Evolutionary conservation across 1,140 invertebrate species (phyloP).

Genomic region (Periplaneta americana): DNA sequence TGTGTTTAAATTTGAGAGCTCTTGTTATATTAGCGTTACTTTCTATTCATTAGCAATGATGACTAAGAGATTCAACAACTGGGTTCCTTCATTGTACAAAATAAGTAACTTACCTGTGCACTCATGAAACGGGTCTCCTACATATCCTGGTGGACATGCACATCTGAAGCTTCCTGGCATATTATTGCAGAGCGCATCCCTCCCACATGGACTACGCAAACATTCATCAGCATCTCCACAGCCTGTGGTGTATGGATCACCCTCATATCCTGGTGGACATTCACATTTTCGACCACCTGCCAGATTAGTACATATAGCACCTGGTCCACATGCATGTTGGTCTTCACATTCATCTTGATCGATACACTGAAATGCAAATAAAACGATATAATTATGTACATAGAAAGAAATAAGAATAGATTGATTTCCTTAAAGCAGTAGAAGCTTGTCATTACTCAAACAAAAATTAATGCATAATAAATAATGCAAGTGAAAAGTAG

Average conservation of each 20-base stretch:
- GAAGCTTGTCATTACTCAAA: not conserved
- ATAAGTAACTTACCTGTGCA: conserved; percentile 56
- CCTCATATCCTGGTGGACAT: conserved; percentile 74
- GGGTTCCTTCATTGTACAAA: not conserved
- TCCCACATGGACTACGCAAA: conserved; percentile 56
- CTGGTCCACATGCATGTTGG: conserved; percentile 64
- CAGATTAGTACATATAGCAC: conserved; percentile 73
- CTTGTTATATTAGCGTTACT: not conserved
- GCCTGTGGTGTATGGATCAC: conserved; percentile 59
- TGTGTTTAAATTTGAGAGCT: too few relatives aligned
- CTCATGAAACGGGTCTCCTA: conserved; percentile 62
- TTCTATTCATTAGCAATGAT: not conserved
- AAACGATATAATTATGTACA: not conserved
- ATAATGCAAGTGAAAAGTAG: too few relatives aligned
- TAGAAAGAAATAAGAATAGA: not conserved
- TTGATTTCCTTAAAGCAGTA: not conserved
- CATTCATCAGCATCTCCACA: conserved; percentile 69
- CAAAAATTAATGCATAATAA: too few relatives aligned
- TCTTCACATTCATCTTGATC: conserved; percentile 79
- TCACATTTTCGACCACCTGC: conserved; percentile 73
- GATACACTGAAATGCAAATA: conserved; percentile 53
- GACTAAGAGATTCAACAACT: not conserved
- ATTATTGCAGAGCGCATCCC: conserved; percentile 66
- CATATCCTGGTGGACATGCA: conserved; percentile 67
- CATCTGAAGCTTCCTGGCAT: conserved; percentile 67